Percentiles rank a stretch among this genome's conserved stretches.
Evolutionary conservation across 2,888 invertebrate species (phyloP).

Genomic region (Scaptomyza tumidula): DNA sequence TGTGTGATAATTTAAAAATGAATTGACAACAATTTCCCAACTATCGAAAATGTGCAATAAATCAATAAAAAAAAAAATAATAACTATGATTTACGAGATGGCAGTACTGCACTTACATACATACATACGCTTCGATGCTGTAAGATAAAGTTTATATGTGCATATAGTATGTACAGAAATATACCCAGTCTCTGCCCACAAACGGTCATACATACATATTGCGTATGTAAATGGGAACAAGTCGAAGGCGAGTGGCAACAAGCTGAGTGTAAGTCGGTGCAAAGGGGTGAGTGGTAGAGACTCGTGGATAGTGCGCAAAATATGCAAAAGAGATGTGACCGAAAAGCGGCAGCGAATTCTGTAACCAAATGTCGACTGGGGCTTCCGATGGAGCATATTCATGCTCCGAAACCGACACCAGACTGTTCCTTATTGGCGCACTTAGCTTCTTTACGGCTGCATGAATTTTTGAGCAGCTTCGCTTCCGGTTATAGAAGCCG

Average conservation of each 20-base stretch:
- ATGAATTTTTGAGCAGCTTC: slow-evolving; percentile 73
- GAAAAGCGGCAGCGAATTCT: slow-evolving; percentile 12
- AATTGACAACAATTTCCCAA: slow-evolving; percentile 59
- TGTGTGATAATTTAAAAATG: slow-evolving; percentile 42
- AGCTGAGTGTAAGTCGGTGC: neutral
- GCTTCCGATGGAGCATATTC: slow-evolving; percentile 25
- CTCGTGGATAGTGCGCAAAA: slow-evolving; percentile 7
- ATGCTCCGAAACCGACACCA: neutral
- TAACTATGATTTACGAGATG: slow-evolving; percentile 55
- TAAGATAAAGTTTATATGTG: slow-evolving; percentile 4
- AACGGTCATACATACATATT: slow-evolving; percentile 25
- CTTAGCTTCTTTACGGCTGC: slow-evolving; percentile 75
- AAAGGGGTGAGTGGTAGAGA: neutral
- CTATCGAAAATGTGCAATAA: slow-evolving; percentile 62
- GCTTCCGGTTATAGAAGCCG: slow-evolving; percentile 72
- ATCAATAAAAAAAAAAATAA: slow-evolving; percentile 47
- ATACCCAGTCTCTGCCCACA: slow-evolving; percentile 3
- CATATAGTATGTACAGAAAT: neutral
- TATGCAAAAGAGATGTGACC: slow-evolving; percentile 42
- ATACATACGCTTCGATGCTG: neutral
- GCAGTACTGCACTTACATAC: slow-evolving; percentile 21
- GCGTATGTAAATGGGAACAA: slow-evolving; percentile 53
- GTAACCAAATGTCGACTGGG: slow-evolving; percentile 12
- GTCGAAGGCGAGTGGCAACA: slow-evolving; percentile 33
- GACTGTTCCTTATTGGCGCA: slow-evolving; percentile 62